Evolutionary conservation across 1,140 invertebrate genomes (phyloP).

Genomic region (Sycophaga agraensis): DNA sequence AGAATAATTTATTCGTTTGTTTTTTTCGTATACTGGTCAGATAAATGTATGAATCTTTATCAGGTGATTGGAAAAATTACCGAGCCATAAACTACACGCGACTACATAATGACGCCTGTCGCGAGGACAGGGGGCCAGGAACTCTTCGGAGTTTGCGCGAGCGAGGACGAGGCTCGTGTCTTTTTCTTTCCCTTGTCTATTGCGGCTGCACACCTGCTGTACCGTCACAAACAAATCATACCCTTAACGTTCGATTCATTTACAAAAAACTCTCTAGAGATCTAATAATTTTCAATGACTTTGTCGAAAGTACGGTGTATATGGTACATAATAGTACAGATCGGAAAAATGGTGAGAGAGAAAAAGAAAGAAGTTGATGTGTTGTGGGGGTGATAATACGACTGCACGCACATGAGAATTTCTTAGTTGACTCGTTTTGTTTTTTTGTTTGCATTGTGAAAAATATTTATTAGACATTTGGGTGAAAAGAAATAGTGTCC

Average conservation of each 20-base stretch:
- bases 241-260: neutral
- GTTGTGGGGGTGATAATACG: constrained; percentile 19
- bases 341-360: constrained; percentile 12
- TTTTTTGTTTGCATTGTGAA: constrained; percentile 38
- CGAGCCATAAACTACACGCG: constrained; percentile 32
- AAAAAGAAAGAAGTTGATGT: constrained; percentile 5
- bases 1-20: constrained; percentile 21
- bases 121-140: constrained; percentile 42
- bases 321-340: too few relatives aligned
- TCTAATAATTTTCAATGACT: too few relatives aligned
- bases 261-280: too few relatives aligned
- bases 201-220: neutral
- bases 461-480: constrained; percentile 49
- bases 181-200: constrained; percentile 4
- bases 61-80: constrained; percentile 25
- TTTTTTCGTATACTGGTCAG: constrained; percentile 10
- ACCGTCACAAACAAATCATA: too few relatives aligned
- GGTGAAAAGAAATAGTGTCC: constrained; percentile 39
- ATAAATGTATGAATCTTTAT: constrained; percentile 19
- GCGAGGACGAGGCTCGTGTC: constrained; percentile 39
- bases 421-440: constrained; percentile 1
- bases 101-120: constrained; percentile 40
- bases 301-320: too few relatives aligned
- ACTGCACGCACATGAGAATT: constrained; percentile 25
- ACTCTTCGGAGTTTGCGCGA: constrained; percentile 44